Base-by-base conservation (phyloP, 2,888 invertebrate species). In the Andrena flavipes region DNA sequence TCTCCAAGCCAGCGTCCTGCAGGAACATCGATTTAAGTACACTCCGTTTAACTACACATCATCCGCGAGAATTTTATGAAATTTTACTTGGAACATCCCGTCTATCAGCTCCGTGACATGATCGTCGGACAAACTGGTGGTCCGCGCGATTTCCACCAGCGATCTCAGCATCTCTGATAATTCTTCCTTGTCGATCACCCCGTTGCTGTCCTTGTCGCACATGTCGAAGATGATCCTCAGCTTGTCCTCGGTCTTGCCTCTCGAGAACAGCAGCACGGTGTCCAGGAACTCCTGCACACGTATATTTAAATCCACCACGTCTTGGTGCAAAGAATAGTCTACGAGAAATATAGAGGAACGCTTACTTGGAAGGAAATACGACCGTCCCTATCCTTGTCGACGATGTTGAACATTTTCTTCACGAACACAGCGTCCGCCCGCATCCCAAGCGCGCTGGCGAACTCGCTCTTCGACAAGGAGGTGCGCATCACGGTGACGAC, bases 351-450 rank as follows among this genome's bases (percentile, higher is more conserved):
- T 16, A 42, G 42, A 42, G 42, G 42, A 42, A 8, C 13, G 16
- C 4, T 16, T 94, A 96, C 97, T 95, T 98, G 97, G 93, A 99
- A 99, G 4, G 98, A 98, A 88, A 99, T 99, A 81, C 98, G 95
- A 2, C 99, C 98, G 93, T 98, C 98, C 79, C 98, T 96, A 92
- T 98, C 98, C 92, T 98, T 98, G 93, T 99, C 99, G 0, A 99
- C 98, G 90, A 99, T 98, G 90, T 99, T 98, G 93, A 99, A 99
- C 99, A 99, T 99, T 94, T 98, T 98, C 91, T 98, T 97, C 0
- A 99, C 99, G 92, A 99, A 99, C 72, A 99, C 97, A 29, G 98
- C 99, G 90, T 98, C 98, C 0, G 98, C 95, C 92, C 97, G 97
- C 99, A 99, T 99, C 54, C 99, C 99, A 4, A 99, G 95, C 0